A percentile compares a stretch with the other conserved stretches of the same genome.
These are phyloP conservation scores for Oophaga pumilio DNA, from an alignment of 2,113 vertebrate species.

Conservation along the genomic window DNA sequence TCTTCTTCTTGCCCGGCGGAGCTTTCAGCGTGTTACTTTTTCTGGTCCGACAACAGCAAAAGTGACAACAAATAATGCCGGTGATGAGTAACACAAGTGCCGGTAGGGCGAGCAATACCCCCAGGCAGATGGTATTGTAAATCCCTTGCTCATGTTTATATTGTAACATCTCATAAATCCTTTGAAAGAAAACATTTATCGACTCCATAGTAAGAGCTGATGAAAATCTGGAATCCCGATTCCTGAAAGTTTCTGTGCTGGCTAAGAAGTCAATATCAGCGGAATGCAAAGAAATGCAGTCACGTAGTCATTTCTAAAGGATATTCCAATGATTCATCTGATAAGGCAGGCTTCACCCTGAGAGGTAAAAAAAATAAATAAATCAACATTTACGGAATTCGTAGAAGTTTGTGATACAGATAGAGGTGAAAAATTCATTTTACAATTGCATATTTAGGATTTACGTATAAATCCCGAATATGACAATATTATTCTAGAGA, in stretches of 20 bases:
- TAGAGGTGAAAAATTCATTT: neutral
- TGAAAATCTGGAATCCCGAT: neutral
- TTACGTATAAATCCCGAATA: neutral
- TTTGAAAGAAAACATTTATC: conserved; percentile 78
- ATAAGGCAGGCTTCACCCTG: conserved; percentile 1
- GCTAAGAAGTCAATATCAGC: neutral
- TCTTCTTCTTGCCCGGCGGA: conserved; percentile 75
- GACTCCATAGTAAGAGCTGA: conserved; percentile 66
- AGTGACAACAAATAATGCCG: conserved; percentile 87
- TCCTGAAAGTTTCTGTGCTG: neutral
- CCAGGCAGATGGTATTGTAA: conserved; percentile 89
- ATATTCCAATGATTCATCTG: neutral
- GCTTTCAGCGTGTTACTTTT: conserved; percentile 8
- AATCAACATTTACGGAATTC: conserved; percentile 18
- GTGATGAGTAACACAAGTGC: conserved; percentile 74
- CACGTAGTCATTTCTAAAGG: conserved; percentile 6
- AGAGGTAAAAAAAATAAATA: neutral
- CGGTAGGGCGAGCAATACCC: conserved; percentile 81
- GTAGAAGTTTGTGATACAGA: neutral
- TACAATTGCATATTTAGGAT: neutral
- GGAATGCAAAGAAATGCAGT: neutral
- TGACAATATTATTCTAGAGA: neutral
- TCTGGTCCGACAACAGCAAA: conserved; percentile 79
- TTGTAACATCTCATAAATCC: conserved; percentile 77
- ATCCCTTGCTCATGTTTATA: conserved; percentile 84